Evolutionary conservation across 1,140 invertebrate genomes (phyloP), one percentile per base, ranked within the genome.

Genomic region (Pseudobourletiella spinata): DNA sequence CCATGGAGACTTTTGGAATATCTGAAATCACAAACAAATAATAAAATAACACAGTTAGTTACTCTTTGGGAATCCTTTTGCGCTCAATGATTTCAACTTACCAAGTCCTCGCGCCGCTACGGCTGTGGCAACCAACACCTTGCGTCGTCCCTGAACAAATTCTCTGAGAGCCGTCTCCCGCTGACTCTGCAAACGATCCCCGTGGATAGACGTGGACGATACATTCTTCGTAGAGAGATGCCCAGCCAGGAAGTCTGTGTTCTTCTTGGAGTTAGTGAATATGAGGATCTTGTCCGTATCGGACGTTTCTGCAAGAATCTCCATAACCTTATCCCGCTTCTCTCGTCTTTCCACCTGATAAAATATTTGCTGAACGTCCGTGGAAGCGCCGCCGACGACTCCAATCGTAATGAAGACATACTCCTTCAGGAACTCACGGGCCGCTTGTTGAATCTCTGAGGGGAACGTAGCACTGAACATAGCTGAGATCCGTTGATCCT

Each of bases 401-500:
- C 93, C 92, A 32, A 95, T 85, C 2, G 86, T 80, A 0, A 95
- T 76, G 69, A 95, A 95, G 1, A 94, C 68, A 71, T 95, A 94
- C 68, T 91, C 78, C 32, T 84, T 79, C 42, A 77, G 70, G 0
- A 93, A 75, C 71, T 87, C 92, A 59, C 84, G 79, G 0, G 79
- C 78, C 28, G 91, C 72, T 24, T 79, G 76, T 74, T 95, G 90
- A 29, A 95, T 86, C 64, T 87, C 84, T 54, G 84, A 80, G 0
- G 89, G 88, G 71, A 95, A 96, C 0, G 93, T 96, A 0, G 93
- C 93, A 1, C 88, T 91, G 71, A 95, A 95, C 91, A 95, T 94
- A 0, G 93, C 76, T 0, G 88, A 93, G 71, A 88, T 84, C 29
- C 90, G 79, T 28, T 88, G 73, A 2, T 73, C 78, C 81, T 83